Evolutionary conservation across 2,113 vertebrate genomes (phyloP).

Genomic region (Tor tambroides): DNA sequence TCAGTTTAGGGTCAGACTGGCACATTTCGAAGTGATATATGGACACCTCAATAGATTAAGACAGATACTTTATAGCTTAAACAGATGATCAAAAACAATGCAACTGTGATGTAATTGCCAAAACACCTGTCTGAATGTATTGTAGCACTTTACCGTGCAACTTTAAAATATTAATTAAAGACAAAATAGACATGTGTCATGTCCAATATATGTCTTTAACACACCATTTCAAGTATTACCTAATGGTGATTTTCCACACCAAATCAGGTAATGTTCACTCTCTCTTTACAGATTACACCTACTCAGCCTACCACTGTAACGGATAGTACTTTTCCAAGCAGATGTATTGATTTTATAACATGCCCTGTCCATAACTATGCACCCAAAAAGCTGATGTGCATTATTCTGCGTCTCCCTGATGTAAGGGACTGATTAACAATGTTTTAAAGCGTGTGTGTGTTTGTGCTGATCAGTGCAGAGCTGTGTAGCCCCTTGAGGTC

Average conservation of each 20-base stretch:
- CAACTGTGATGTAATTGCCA: not conserved
- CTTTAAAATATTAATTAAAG: too few species aligned
- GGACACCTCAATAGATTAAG: not conserved
- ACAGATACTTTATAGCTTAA: not conserved
- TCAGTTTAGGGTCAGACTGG: not conserved
- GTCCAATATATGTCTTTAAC: not conserved
- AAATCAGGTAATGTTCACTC: not conserved
- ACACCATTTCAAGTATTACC: not conserved
- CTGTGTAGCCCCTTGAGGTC: constrained; percentile 41
- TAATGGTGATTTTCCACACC: not conserved
- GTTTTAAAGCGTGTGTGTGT: constrained; percentile 54
- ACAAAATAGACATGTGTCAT: not conserved
- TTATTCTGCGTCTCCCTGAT: constrained; percentile 44
- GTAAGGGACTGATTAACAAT: constrained; percentile 56
- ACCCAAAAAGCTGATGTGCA: constrained; percentile 43
- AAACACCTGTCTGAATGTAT: not conserved
- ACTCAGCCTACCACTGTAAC: constrained; percentile 5
- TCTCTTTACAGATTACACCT: constrained; percentile 8
- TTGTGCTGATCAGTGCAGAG: constrained; percentile 41
- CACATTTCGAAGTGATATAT: not conserved
- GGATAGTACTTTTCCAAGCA: constrained; percentile 33
- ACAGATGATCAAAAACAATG: not conserved
- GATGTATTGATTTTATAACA: constrained; percentile 35
- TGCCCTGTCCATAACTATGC: constrained; percentile 35
- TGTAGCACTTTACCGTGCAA: too few species aligned